A percentile compares a stretch with the other conserved stretches of the same genome.
phyloP scores from a whole-genome alignment of 2,888 invertebrate genomes.

The Melipona bicolor region DNA sequence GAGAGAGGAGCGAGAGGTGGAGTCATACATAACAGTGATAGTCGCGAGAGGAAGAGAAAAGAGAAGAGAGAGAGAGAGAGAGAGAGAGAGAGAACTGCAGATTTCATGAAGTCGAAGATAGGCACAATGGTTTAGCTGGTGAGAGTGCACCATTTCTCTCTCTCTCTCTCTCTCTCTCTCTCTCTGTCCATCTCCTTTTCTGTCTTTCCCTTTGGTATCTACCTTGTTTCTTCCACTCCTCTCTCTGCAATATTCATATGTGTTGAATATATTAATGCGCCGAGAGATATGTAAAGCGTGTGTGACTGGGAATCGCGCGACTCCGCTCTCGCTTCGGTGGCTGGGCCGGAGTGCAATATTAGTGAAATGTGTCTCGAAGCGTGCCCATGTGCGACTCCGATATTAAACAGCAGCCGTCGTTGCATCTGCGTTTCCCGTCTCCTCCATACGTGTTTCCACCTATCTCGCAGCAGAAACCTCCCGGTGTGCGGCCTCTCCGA shows the following conservation, averaged over 20 bases:
- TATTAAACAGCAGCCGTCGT: conserved; percentile 82
- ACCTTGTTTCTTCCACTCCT: conserved; percentile 58
- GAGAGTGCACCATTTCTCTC: conserved; percentile 70
- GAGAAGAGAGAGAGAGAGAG: conserved; percentile 40
- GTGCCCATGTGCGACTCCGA: conserved; percentile 82
- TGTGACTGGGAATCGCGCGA: conserved; percentile 69
- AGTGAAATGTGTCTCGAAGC: conserved; percentile 82
- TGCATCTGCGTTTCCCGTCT: conserved; percentile 77
- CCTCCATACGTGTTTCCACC: conserved; percentile 52
- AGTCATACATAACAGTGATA: conserved; percentile 54
- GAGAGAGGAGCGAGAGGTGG: conserved; percentile 48
- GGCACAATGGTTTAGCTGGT: conserved; percentile 83
- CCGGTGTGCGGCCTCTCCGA: conserved; percentile 52
- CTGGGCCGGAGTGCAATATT: conserved; percentile 76
- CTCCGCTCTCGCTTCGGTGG: conserved; percentile 53
- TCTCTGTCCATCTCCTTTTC: conserved; percentile 55
- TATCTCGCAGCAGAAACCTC: conserved; percentile 48
- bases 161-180: conserved; percentile 51
- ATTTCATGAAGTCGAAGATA: conserved; percentile 83
- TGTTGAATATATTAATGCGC: conserved; percentile 84
- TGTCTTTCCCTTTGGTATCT: conserved; percentile 35
- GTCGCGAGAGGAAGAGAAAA: conserved; percentile 33
- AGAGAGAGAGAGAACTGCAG: conserved; percentile 74
- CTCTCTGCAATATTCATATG: conserved; percentile 82
- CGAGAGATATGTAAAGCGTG: conserved; percentile 80